These are phyloP conservation scores for Parotocinclus haroldoi DNA, from an alignment of 2,797 vertebrate genomes.

Conservation along the genomic window DNA sequence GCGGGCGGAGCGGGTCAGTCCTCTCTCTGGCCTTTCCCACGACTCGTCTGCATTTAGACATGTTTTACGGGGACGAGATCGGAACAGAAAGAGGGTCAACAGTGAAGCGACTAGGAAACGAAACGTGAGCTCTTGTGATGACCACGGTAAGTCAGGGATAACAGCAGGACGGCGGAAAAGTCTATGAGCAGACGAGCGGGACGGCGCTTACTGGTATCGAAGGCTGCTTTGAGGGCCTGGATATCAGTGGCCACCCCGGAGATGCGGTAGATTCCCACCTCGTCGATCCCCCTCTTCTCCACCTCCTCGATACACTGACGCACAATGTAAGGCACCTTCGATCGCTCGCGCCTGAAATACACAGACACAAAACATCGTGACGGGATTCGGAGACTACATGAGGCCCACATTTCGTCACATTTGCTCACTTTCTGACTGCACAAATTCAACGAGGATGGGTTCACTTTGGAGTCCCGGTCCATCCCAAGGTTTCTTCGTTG, in stretches of 20 bases:
- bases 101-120: background rate
- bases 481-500: too few relatives aligned
- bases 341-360: slow-evolving; percentile 85
- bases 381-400: too few relatives aligned
- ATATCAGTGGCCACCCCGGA: slow-evolving; percentile 97
- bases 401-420: too few relatives aligned
- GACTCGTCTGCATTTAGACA: slow-evolving; percentile 35
- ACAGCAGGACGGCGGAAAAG: too few relatives aligned
- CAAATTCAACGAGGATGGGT: too few relatives aligned
- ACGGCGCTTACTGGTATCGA: slow-evolving; percentile 96
- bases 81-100: slow-evolving; percentile 8
- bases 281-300: slow-evolving; percentile 95
- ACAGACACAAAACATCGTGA: background rate
- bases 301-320: slow-evolving; percentile 97
- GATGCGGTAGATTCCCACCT: slow-evolving; percentile 98
- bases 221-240: slow-evolving; percentile 90
- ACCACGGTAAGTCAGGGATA: too few relatives aligned
- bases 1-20: slow-evolving; percentile 44
- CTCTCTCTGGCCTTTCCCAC: slow-evolving; percentile 32
- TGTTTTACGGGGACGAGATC: slow-evolving; percentile 15
- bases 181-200: too few relatives aligned
- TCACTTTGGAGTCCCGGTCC: too few relatives aligned
- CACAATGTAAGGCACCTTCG: slow-evolving; percentile 98
- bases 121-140: background rate
- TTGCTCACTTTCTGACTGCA: too few relatives aligned